A percentile compares a stretch with the other conserved stretches of the same genome.
Conservation (phyloP, 1,140 invertebrate genomes). For the Caenorhabditis tropicalis region DNA sequence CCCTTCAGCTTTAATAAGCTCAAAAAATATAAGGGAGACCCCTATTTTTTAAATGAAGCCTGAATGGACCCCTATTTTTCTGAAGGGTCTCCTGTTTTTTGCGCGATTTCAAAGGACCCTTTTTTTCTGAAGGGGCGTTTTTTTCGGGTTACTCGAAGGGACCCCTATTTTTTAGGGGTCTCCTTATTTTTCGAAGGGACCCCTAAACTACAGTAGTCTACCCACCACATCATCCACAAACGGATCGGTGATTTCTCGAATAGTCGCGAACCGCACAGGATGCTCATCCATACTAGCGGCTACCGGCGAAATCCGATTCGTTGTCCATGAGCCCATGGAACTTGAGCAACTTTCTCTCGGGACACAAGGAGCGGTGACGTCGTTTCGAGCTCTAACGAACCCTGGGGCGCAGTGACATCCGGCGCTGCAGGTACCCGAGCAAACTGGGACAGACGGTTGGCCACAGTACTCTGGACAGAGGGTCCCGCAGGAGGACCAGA, state of each 20-base stretch:
- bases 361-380: conserved; percentile 53
- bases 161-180: too few species aligned
- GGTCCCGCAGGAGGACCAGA: conserved; percentile 51
- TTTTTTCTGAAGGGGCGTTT: too few species aligned
- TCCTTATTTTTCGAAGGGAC: too few species aligned
- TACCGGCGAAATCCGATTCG: conserved; percentile 1
- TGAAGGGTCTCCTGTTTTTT: too few species aligned
- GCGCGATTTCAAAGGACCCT: too few species aligned
- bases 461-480: conserved; percentile 54
- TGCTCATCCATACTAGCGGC: conserved; percentile 46
- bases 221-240: conserved; percentile 30
- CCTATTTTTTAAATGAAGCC: too few species aligned
- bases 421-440: conserved; percentile 47
- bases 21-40: too few species aligned
- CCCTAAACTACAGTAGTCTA: background rate
- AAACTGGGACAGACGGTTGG: conserved; percentile 49
- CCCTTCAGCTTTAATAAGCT: too few species aligned
- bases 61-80: too few species aligned
- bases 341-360: conserved; percentile 43
- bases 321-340: background rate
- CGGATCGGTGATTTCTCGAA: conserved; percentile 34
- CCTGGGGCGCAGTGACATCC: conserved; percentile 53
- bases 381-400: conserved; percentile 50
- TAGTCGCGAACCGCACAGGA: conserved; percentile 37
- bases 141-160: too few species aligned